Conservation (phyloP, 2,797 vertebrate genomes). For the Microctenopoma stevenorrisi region DNA sequence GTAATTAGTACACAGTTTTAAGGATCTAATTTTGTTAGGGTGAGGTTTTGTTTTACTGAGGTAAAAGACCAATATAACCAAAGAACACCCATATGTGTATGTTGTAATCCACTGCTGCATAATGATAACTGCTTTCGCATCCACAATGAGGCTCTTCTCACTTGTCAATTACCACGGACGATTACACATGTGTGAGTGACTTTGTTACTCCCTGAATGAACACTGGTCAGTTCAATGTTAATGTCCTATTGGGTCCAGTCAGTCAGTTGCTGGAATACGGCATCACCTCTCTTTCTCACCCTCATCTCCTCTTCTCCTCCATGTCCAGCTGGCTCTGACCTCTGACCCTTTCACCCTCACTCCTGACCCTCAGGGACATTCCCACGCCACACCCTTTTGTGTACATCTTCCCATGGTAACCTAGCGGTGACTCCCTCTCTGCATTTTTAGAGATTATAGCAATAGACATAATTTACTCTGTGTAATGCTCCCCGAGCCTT, state of each 20-base stretch:
- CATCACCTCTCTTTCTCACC: conserved; percentile 80
- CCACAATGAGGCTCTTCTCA: conserved; percentile 70
- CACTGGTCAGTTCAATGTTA: conserved; percentile 84
- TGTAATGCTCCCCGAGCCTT: conserved; percentile 58
- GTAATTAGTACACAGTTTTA: background rate
- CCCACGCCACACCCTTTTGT: conserved; percentile 90
- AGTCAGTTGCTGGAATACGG: conserved; percentile 52
- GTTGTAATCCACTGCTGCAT: conserved; percentile 55
- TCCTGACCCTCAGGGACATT: conserved; percentile 85
- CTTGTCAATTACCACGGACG: conserved; percentile 78
- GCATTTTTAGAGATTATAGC: conserved; percentile 66
- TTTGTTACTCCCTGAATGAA: conserved; percentile 55
- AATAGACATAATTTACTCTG: conserved; percentile 56
- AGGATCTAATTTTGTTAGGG: background rate
- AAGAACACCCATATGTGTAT: conserved; percentile 21
- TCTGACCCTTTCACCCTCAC: conserved; percentile 82
- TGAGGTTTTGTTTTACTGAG: conserved; percentile 5
- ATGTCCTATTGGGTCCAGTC: conserved; percentile 76
- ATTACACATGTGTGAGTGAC: conserved; percentile 78
- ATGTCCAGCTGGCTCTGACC: conserved; percentile 86
- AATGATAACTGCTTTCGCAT: conserved; percentile 57
- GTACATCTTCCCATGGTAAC: conserved; percentile 75
- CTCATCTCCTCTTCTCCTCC: conserved; percentile 83
- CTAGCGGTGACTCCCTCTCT: conserved; percentile 77
- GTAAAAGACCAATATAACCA: conserved; percentile 20